Percentiles rank a stretch among this genome's conserved stretches.
These are phyloP conservation scores for Microtus richardsoni DNA, from an alignment of 2,113 vertebrate species.

Conservation along the genomic window DNA sequence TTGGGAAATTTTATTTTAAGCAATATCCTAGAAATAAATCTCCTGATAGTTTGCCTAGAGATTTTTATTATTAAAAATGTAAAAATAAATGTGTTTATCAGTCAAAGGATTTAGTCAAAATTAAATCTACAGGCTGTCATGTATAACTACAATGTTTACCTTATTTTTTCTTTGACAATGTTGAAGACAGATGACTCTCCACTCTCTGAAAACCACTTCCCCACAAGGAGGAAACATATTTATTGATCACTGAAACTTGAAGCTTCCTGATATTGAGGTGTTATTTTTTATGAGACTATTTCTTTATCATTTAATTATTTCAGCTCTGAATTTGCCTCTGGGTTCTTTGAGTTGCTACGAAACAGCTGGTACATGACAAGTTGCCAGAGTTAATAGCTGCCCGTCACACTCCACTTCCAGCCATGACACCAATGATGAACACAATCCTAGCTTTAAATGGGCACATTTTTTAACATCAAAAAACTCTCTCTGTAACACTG, in stretches of 20 bases:
- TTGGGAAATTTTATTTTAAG: not conserved
- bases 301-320: constrained; percentile 68
- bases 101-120: not conserved
- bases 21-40: not conserved
- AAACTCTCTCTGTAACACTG: constrained; percentile 63
- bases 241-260: constrained; percentile 54
- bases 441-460: constrained; percentile 38
- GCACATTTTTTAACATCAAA: constrained; percentile 57
- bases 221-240: not conserved
- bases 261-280: not conserved
- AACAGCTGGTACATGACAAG: constrained; percentile 75
- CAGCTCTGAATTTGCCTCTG: constrained; percentile 55
- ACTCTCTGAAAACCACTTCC: not conserved
- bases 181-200: not conserved
- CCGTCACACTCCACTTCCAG: constrained; percentile 66
- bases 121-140: not conserved
- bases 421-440: constrained; percentile 25
- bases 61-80: not conserved
- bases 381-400: constrained; percentile 65
- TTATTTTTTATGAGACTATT: constrained; percentile 58
- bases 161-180: not conserved
- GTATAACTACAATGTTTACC: not conserved
- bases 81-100: constrained; percentile 1
- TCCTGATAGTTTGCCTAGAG: not conserved
- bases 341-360: constrained; percentile 54